Percentiles rank a stretch among this genome's conserved stretches.
These are phyloP conservation scores for Oligia fasciuncula DNA, from an alignment of 2,888 invertebrate species.

Conservation along the genomic window DNA sequence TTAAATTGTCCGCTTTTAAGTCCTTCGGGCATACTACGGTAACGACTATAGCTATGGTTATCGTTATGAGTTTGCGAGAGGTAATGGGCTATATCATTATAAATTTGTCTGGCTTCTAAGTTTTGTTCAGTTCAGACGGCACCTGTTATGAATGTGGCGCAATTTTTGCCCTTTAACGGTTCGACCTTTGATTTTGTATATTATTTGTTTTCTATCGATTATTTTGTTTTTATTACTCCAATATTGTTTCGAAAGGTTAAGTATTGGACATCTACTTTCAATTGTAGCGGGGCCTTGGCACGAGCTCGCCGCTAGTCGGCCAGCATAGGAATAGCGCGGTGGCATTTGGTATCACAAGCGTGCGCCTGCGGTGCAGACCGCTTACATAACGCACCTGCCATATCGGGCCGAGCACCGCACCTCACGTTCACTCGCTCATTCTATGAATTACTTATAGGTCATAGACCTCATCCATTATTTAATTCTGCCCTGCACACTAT, in stretches of 20 bases:
- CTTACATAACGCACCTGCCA: constrained; percentile 90
- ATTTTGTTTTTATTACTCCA: constrained; percentile 64
- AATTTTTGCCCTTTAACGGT: constrained; percentile 74
- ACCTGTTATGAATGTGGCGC: constrained; percentile 78
- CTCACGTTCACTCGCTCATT: constrained; percentile 88
- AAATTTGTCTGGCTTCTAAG: constrained; percentile 83
- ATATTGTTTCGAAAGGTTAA: constrained; percentile 75
- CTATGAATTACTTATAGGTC: constrained; percentile 90
- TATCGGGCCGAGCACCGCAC: constrained; percentile 86
- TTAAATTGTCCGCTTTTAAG: constrained; percentile 85
- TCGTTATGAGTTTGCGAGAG: constrained; percentile 80
- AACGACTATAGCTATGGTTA: constrained; percentile 84
- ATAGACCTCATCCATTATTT: constrained; percentile 87
- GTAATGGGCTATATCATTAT: constrained; percentile 86
- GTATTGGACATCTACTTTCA: constrained; percentile 83
- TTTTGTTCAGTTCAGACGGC: constrained; percentile 68
- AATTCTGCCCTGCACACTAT: constrained; percentile 77
- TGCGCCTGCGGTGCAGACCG: constrained; percentile 77
- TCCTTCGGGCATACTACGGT: constrained; percentile 77
- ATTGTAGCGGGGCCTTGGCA: constrained; percentile 85
- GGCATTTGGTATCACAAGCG: constrained; percentile 82
- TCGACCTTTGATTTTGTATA: constrained; percentile 70
- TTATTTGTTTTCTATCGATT: constrained; percentile 69
- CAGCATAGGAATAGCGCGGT: constrained; percentile 82
- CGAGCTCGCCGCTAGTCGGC: constrained; percentile 73